Base-by-base conservation (phyloP, 2,888 invertebrate genomes). In the Apamea crenata region DNA sequence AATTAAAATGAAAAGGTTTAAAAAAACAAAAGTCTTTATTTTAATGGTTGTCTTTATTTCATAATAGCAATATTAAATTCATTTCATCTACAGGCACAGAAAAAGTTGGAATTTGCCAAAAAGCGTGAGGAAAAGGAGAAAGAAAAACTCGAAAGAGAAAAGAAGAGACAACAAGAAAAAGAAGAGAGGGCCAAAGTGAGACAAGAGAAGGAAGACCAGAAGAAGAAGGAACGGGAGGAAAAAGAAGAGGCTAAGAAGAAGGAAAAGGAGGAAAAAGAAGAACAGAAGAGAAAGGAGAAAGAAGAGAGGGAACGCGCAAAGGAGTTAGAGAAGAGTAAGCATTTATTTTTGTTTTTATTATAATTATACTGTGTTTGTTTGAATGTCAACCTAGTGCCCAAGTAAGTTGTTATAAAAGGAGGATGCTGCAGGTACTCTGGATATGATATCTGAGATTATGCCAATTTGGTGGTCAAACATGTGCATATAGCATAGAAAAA, bases 61-160 rank as follows among this genome's bases (percentile, higher is more conserved):
- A 10, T 32, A 29, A 16, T 16, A 50, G 21, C 8, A 40, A 40
- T n/a, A 36, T 36, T 25, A 53, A 25, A 18, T 2, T 40, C 0
- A 16, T 47, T n/a, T 47, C 10, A 25, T n/a, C 0, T 93, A 32
- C 89, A 97, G 95, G 74, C 97, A 5, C 97, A 97, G 91, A 98
- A 97, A 90, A 97, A 97, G 91, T 80, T 97, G 69, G 97, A 97
- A 91, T 97, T 95, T 29, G 96, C 97, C 12, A 97, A 97, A 89
- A 97, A 96, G 91, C 97, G 94, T 66, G 97, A 97, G 87, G 97
- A 97, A 88, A 96, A 94, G 77, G 96, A 97, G 84, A 96, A 95
- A 88, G 95, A 97, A 91, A 96, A 93, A 93, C 92, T 93, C 68
- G 97, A 97, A 76, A 90, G 94, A 36, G 96, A 97, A 63, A 94